Conservation (phyloP, 2,797 vertebrate species). For the Tympanoctomys barrerae region DNA sequence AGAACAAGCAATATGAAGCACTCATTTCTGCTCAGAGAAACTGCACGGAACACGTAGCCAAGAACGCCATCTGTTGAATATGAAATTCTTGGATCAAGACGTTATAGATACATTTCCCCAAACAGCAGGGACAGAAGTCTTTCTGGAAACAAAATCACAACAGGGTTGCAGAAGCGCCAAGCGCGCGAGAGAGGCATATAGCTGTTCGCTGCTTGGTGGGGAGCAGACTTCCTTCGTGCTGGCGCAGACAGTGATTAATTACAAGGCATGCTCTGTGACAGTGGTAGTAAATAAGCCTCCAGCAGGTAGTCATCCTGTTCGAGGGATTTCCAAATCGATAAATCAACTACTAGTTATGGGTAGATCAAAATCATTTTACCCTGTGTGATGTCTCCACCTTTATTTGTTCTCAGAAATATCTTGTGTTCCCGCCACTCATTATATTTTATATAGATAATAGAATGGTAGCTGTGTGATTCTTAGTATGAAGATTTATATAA, state of each 20-base stretch:
- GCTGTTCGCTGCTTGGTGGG: slow-evolving; percentile 75
- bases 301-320: slow-evolving; percentile 58
- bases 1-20: slow-evolving; percentile 83
- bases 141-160: slow-evolving; percentile 87
- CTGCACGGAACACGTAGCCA: slow-evolving; percentile 82
- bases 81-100: slow-evolving; percentile 88
- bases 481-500: not conserved
- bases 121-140: slow-evolving; percentile 86
- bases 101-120: slow-evolving; percentile 87
- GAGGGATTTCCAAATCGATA: slow-evolving; percentile 61
- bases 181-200: slow-evolving; percentile 78
- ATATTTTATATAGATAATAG: slow-evolving; percentile 50
- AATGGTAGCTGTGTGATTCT: not conserved
- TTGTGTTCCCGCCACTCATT: not conserved
- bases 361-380: slow-evolving; percentile 39
- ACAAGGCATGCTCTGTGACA: slow-evolving; percentile 13
- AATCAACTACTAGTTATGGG: slow-evolving; percentile 29
- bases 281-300: slow-evolving; percentile 73
- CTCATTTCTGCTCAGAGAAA: slow-evolving; percentile 82
- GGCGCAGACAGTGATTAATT: slow-evolving; percentile 77
- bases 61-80: slow-evolving; percentile 89
- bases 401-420: slow-evolving; percentile 53
- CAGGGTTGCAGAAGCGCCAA: slow-evolving; percentile 80
- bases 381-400: slow-evolving; percentile 15
- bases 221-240: slow-evolving; percentile 75